Conservation (phyloP, 2,113 vertebrate genomes). For the Paratilapia polleni region DNA sequence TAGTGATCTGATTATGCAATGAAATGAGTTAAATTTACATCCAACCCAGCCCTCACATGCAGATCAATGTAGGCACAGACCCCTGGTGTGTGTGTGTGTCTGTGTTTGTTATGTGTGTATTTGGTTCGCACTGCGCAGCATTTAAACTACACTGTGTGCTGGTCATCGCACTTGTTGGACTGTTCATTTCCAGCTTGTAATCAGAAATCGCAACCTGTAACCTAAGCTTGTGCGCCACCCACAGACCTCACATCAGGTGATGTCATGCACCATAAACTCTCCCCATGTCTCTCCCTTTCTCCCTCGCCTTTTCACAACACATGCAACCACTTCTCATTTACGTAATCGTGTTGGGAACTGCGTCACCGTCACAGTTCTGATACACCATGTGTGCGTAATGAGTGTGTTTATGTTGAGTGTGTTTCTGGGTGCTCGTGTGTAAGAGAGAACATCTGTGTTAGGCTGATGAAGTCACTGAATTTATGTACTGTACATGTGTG, state of each 20-base stretch:
- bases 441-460: conserved; percentile 69
- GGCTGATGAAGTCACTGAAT: conserved; percentile 59
- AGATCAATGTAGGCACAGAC: conserved; percentile 4
- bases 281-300: conserved; percentile 19
- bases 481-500: conserved; percentile 36
- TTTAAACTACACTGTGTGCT: background rate
- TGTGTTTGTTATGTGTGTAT: conserved; percentile 1
- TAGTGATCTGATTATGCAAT: conserved; percentile 47
- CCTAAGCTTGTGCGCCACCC: conserved; percentile 12
- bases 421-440: conserved; percentile 45
- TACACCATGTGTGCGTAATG: conserved; percentile 52
- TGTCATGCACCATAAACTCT: conserved; percentile 47
- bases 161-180: background rate
- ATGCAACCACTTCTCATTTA: conserved; percentile 70
- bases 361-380: conserved; percentile 59
- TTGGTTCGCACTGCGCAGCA: background rate
- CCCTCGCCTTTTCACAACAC: conserved; percentile 56
- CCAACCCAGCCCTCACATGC: conserved; percentile 10
- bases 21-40: conserved; percentile 36
- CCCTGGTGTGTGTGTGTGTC: background rate
- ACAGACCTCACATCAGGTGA: conserved; percentile 55
- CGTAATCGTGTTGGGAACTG: conserved; percentile 53
- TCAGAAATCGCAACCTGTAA: conserved; percentile 28
- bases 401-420: conserved; percentile 51
- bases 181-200: background rate